Conservation (phyloP, 2,888 invertebrate genomes). For the Dryomyza anilis region DNA sequence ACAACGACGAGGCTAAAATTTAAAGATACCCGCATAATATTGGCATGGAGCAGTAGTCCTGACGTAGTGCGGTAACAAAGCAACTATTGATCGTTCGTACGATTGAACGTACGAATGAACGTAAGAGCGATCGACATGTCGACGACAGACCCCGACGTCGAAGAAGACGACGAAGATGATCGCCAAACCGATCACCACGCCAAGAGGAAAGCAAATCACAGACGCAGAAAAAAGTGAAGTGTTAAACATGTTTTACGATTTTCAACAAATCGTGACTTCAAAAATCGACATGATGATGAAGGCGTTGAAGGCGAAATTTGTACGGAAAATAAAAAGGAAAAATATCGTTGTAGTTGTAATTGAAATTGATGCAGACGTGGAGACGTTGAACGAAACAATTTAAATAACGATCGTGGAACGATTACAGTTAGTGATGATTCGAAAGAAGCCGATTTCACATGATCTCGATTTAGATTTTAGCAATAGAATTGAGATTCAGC, state of each 20-base stretch:
- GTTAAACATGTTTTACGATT: conserved; percentile 56
- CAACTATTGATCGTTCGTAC: too few relatives aligned
- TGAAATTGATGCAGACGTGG: too few relatives aligned
- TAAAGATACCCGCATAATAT: conserved; percentile 19
- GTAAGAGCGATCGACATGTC: not conserved
- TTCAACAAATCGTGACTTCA: conserved; percentile 52
- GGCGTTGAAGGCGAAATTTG: conserved; percentile 13
- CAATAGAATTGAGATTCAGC: too few relatives aligned
- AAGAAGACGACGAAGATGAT: not conserved
- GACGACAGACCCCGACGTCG: not conserved
- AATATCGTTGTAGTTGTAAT: not conserved
- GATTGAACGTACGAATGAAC: not conserved
- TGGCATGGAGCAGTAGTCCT: not conserved
- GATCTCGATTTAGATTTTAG: too few relatives aligned
- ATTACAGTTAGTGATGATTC: too few relatives aligned
- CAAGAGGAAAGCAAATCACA: conserved; percentile 20
- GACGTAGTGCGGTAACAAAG: too few relatives aligned
- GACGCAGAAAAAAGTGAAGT: conserved; percentile 39
- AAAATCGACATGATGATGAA: conserved; percentile 31
- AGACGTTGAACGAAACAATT: conserved; percentile 20
- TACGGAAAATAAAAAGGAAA: not conserved
- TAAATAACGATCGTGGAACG: conserved; percentile 24
- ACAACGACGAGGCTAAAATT: not conserved
- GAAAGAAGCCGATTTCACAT: too few relatives aligned
- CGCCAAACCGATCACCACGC: conserved; percentile 14